These are phyloP conservation scores for Lycia hirtaria DNA, from an alignment of 2,888 invertebrate species.

Conservation along the genomic window DNA sequence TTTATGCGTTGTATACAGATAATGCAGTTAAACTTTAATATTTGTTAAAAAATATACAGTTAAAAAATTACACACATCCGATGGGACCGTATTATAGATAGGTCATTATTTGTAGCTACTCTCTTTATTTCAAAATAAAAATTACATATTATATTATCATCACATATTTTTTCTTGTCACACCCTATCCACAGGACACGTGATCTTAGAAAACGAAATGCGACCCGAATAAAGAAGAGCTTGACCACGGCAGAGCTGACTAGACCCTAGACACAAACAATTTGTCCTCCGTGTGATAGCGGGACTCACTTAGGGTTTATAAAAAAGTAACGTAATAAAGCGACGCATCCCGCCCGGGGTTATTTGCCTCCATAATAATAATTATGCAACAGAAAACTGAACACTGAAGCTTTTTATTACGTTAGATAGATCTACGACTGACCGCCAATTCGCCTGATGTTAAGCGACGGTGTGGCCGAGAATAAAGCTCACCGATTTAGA, in stretches of 20 bases:
- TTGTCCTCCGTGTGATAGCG: conserved; percentile 37
- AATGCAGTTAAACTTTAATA: no score
- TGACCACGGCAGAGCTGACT: conserved; percentile 9
- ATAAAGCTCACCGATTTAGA: no score
- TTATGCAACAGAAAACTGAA: neutral
- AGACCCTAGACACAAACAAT: conserved; percentile 34
- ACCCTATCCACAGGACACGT: neutral
- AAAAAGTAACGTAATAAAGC: conserved; percentile 41
- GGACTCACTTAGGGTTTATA: conserved; percentile 41
- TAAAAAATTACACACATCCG: no score
- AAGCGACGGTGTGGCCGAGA: no score
- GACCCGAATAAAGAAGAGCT: conserved; percentile 10
- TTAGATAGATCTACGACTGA: no score
- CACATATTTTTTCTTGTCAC: neutral
- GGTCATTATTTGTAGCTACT: no score
- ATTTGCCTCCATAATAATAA: conserved; percentile 29
- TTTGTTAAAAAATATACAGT: no score
- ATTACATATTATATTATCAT: neutral
- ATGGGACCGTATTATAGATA: no score
- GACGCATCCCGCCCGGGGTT: conserved; percentile 30
- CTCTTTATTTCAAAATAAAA: neutral
- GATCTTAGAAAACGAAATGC: neutral
- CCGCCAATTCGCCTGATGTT: no score
- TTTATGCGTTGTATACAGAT: no score
- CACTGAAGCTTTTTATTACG: no score